phyloP scores from a whole-genome alignment of 2,113 vertebrate genomes.

The Sorex fumeus region DNA sequence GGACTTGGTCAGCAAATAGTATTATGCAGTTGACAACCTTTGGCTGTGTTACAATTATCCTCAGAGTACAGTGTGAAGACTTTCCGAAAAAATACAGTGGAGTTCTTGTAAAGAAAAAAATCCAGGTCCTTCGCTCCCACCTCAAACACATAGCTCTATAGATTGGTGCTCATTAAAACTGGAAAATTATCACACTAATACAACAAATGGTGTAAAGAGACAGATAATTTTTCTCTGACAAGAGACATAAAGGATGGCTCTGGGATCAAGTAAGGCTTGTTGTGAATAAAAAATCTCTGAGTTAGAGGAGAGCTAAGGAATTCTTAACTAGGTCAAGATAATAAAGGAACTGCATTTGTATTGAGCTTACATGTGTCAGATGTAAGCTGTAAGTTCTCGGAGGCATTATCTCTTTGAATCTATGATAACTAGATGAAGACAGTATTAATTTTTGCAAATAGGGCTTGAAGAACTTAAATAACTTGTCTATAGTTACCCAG shows the following conservation, averaged over 20 bases:
- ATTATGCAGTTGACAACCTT: background rate
- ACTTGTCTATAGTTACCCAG: background rate
- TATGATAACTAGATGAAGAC: background rate
- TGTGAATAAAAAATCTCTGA: background rate
- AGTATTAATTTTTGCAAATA: conserved; percentile 26
- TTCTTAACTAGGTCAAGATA: conserved; percentile 31
- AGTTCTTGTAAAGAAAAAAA: background rate
- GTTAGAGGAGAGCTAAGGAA: background rate
- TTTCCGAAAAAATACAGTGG: background rate
- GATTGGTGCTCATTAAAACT: background rate
- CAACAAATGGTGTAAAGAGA: background rate
- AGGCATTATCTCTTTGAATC: conserved; percentile 15
- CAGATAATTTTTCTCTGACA: background rate
- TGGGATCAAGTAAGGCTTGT: background rate
- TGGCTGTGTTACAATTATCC: background rate
- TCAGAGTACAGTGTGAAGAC: background rate
- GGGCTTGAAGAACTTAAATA: conserved; percentile 18
- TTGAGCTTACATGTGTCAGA: background rate
- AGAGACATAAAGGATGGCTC: background rate
- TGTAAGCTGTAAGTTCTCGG: background rate
- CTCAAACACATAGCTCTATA: background rate
- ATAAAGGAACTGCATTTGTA: conserved; percentile 31
- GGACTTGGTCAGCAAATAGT: conserved; percentile 14
- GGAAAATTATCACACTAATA: background rate
- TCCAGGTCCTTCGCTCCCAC: background rate